These are phyloP conservation scores for Stegana nigrithorax DNA, from an alignment of 2,888 invertebrate species.

Conservation along the genomic window DNA sequence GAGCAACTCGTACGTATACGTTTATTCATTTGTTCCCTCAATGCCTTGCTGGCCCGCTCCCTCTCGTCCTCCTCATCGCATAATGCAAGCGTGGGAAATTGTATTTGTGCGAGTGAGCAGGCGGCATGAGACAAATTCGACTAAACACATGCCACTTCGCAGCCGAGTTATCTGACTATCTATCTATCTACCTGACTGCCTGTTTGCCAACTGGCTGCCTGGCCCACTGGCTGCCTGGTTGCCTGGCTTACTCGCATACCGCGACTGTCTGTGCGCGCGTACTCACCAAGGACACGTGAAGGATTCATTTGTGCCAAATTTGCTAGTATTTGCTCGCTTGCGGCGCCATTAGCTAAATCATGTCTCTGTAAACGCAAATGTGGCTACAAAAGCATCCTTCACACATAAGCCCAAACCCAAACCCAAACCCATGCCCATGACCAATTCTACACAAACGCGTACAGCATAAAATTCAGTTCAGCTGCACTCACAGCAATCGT, in stretches of 20 bases:
- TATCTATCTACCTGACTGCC: constrained; percentile 21
- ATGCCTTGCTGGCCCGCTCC: too few species aligned
- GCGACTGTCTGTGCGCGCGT: background rate
- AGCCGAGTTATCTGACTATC: constrained; percentile 31
- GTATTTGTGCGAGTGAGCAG: too few species aligned
- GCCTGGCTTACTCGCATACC: too few species aligned
- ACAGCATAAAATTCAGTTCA: too few species aligned
- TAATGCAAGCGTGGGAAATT: constrained; percentile 4
- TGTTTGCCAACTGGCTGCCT: constrained; percentile 24
- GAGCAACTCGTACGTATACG: background rate
- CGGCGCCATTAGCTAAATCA: constrained; percentile 12
- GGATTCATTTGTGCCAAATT: constrained; percentile 3
- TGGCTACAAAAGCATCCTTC: too few species aligned
- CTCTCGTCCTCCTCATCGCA: background rate
- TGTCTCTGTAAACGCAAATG: constrained; percentile 5
- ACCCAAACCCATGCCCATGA: background rate
- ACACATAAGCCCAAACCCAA: too few species aligned
- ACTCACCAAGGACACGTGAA: constrained; percentile 5
- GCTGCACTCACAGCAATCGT: too few species aligned
- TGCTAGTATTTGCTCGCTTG: constrained; percentile 5
- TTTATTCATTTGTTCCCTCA: background rate
- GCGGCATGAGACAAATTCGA: background rate
- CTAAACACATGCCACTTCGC: constrained; percentile 27
- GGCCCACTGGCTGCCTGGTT: constrained; percentile 28
- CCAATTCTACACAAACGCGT: too few species aligned